Conservation (phyloP, 2,113 vertebrate genomes). For the Sakesphorus luctuosus region DNA sequence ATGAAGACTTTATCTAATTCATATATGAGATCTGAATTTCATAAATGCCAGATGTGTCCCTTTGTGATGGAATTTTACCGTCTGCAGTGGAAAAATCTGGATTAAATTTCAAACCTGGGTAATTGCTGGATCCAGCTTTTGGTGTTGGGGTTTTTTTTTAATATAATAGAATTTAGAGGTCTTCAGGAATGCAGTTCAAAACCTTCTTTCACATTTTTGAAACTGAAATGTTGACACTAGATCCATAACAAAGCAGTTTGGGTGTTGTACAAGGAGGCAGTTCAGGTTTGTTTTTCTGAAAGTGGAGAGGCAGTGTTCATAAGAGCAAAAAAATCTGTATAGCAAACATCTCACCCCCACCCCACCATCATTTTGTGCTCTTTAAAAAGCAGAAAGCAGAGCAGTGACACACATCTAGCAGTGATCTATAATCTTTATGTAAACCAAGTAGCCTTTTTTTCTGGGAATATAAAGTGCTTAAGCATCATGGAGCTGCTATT, state of each 20-base stretch:
- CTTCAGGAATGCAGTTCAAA: background rate
- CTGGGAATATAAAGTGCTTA: background rate
- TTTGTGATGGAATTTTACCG: background rate
- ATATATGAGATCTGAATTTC: background rate
- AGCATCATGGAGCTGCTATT: background rate
- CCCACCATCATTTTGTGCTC: fast-evolving
- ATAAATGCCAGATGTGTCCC: background rate
- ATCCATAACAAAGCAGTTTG: background rate
- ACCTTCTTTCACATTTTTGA: background rate
- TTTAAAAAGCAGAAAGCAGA: background rate
- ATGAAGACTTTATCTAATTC: background rate
- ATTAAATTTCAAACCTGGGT: background rate
- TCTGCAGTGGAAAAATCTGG: background rate
- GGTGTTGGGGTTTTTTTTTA: no score
- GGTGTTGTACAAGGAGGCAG: background rate
- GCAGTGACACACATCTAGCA: background rate
- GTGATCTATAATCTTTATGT: background rate
- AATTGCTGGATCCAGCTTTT: background rate
- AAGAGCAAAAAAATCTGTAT: background rate
- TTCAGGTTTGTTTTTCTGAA: background rate
- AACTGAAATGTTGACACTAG: background rate
- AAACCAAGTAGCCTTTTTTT: background rate
- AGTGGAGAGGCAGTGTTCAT: background rate
- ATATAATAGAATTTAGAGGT: background rate
- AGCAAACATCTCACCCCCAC: fast-evolving